Percentiles rank a stretch among this genome's conserved stretches.
These are phyloP conservation scores for Mimumesa dahlbomi DNA, from an alignment of 2,888 invertebrate species.

Conservation along the genomic window DNA sequence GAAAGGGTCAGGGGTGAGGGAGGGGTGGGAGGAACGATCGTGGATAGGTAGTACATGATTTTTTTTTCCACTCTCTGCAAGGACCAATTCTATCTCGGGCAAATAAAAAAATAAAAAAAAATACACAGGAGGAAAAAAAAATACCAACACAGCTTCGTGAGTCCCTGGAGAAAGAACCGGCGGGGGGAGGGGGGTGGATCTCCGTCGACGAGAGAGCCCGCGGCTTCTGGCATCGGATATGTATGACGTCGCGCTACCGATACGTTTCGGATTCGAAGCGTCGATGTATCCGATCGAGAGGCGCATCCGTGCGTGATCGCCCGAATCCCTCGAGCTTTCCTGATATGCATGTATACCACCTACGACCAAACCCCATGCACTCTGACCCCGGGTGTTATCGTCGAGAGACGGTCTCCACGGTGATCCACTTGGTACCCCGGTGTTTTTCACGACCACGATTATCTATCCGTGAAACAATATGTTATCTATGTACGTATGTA, in stretches of 20 bases:
- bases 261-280: slow-evolving; percentile 70
- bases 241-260: slow-evolving; percentile 73
- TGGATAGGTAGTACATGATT: not conserved
- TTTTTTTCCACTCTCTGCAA: slow-evolving; percentile 5
- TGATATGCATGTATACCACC: slow-evolving; percentile 47
- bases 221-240: slow-evolving; percentile 70
- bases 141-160: not conserved
- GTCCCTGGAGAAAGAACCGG: slow-evolving; percentile 20
- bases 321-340: slow-evolving; percentile 65
- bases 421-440: not conserved
- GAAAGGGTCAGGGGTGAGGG: no score
- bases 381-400: slow-evolving; percentile 24
- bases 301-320: slow-evolving; percentile 71
- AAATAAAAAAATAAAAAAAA: no score
- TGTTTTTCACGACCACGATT: not conserved
- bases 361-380: slow-evolving; percentile 26
- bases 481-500: no score
- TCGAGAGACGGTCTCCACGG: slow-evolving; percentile 5
- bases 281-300: slow-evolving; percentile 69
- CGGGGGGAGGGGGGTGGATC: slow-evolving; percentile 21
- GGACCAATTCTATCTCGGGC: slow-evolving; percentile 16
- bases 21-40: no score
- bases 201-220: slow-evolving; percentile 49
- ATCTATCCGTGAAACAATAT: no score
- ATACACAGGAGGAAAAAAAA: not conserved